Base-by-base conservation (phyloP, 2,797 vertebrate species). In the Danio kyathit region DNA sequence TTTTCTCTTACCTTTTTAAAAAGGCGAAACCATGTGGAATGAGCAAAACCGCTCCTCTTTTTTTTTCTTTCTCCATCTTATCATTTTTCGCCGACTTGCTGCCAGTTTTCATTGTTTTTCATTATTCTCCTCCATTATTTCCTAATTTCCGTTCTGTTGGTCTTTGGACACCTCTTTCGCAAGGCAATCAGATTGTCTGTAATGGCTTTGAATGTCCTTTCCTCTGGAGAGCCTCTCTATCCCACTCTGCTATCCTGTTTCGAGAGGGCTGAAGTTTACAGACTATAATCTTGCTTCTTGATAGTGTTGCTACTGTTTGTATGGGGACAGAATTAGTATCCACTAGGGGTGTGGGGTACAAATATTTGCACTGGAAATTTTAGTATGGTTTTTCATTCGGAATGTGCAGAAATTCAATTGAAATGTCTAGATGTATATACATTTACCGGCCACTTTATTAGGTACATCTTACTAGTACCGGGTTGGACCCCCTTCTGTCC, bases 91-190 rank as follows among this genome's bases (percentile, higher is more conserved):
- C 86, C 88, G 83, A 87, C 19, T 12, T 43, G 85, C 92, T 92
- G 93, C 91, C 93, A 92, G 76, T 92, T 93, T 88, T 91, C 91
- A 93, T 93, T 88, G 85, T 89, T 91, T 92, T 92, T 91, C 92
- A 93, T 94, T 94, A 93, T 87, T 86, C 83, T 71, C 81, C 79
- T 86, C 89, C 92, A 93, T 93, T 93, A 94, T 91, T 91, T 88
- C 87, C 89, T 94, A 89, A 94, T 93, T 93, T 94, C 92, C 89
- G 85, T 89, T 89, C 88, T 84, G 81, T 87, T 86, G 86, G 89
- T 91, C 88, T 89, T 88, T 81, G 82, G 87, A 84, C 89, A 89
- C 87, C 88, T 89, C 88, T 87, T 82, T 87, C 90, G 87, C 90
- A 88, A 90, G 90, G 90, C 92, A 93, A 93, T 93, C 93, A 92